Evolutionary conservation across 2,113 vertebrate genomes (phyloP), one percentile per base, ranked within the genome.

Genomic region (Aegithalos caudatus): DNA sequence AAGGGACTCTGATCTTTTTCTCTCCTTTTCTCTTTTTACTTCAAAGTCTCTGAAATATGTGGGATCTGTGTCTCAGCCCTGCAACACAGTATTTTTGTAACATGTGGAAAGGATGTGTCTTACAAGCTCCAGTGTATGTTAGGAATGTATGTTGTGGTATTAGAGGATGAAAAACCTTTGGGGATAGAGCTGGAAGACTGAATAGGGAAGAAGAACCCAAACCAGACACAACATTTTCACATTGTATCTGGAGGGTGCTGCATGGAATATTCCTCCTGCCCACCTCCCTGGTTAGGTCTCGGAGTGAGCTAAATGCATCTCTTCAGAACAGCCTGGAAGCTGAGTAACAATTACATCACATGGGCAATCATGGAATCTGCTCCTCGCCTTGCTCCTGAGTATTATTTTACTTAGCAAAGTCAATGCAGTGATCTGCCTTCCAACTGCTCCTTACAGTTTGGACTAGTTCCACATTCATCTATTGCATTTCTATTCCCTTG

Each of bases 321-420:
- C 56, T 87, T 87, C 70, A 51, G 58, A 93, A 60, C 37, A 66
- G 38, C 31, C 40, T 78, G 44, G 45, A 79, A 96, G 38, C 56
- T 54, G 51, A 91, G 56, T 66, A 91, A 84, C 67, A 40, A 12
- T 79, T 67, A 37, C 2, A 12, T 90, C 79, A 82, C 53, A 42
- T 21, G 70, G 81, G 71, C 50, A 50, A 27, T 58, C 21, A 71
- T 44, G 62, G 74, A 80, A 90, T 77, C 82, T 82, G 18, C 56
- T 89, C 48, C 53, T 81, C 2, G 0, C 20, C 80, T 91, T 88
- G n/a, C 82, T 90, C 45, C 24, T 82, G 74, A 42, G 50, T 64
- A 76, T 92, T 74, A 29, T 76, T 95, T 95, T 92, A 94, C 79
- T 95, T 69, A 85, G 85, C 66, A 57, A 62, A 91, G 37, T 45